Conservation (phyloP, 2,113 vertebrate genomes). For the Candoia aspera region DNA sequence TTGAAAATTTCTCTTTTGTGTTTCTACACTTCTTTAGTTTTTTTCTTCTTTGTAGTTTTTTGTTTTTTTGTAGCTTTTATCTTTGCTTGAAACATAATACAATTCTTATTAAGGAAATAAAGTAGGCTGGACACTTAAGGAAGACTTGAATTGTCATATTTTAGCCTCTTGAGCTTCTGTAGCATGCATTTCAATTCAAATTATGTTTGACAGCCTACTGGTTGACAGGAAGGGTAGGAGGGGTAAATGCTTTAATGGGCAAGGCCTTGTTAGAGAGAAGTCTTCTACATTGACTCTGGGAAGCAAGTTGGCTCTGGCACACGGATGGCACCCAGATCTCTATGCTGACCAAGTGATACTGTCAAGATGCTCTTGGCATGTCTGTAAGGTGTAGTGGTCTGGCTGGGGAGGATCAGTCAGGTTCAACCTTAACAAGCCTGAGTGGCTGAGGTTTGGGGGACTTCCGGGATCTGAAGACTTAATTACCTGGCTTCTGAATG, state of each 20-base stretch:
- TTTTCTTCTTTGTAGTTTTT: no score
- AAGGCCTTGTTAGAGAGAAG: background rate
- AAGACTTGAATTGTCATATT: background rate
- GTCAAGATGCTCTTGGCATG: background rate
- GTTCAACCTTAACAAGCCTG: background rate
- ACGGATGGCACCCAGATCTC: background rate
- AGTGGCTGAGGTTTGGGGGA: background rate
- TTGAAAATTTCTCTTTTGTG: no score
- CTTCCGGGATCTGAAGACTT: background rate
- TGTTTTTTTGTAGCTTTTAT: no score
- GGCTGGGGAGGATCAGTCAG: background rate
- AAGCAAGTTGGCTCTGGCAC: background rate
- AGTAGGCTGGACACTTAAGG: background rate
- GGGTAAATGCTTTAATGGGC: background rate
- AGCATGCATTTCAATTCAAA: slow-evolving; percentile 1
- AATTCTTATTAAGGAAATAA: slow-evolving; percentile 24
- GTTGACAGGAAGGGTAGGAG: background rate
- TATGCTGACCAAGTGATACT: background rate
- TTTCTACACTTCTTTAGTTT: no score
- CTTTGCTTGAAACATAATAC: no score
- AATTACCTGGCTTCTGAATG: background rate
- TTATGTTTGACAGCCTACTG: background rate
- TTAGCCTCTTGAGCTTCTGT: background rate
- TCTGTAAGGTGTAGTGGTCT: background rate
- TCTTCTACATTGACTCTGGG: background rate